Conservation (phyloP, 2,888 invertebrate genomes). For the Philopedon plagiatum region DNA sequence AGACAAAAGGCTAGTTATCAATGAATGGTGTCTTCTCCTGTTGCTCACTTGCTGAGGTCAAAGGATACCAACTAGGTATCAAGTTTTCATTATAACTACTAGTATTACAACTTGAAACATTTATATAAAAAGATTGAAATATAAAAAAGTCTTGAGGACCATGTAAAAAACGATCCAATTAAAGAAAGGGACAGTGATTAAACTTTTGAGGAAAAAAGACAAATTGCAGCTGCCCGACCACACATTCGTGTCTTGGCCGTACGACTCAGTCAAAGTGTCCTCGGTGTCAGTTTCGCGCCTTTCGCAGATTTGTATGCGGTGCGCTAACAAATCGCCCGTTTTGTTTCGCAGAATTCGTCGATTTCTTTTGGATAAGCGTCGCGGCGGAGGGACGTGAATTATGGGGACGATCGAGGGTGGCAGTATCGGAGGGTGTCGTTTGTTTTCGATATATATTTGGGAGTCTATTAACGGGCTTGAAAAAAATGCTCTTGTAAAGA, state of each 20-base stretch:
- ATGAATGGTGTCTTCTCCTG: too few species aligned
- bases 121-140: too few species aligned
- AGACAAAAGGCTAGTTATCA: too few species aligned
- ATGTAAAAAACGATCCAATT: slow-evolving; percentile 44
- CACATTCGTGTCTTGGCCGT: slow-evolving; percentile 58
- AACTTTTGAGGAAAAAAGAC: slow-evolving; percentile 47
- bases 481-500: too few species aligned
- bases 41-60: too few species aligned
- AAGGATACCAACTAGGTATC: too few species aligned
- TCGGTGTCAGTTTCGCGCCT: slow-evolving; percentile 46
- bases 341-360: slow-evolving; percentile 48
- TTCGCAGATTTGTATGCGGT: slow-evolving; percentile 59
- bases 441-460: neutral
- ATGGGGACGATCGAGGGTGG: slow-evolving; percentile 1
- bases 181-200: slow-evolving; percentile 50
- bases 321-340: slow-evolving; percentile 51
- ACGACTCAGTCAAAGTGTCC: slow-evolving; percentile 57
- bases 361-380: slow-evolving; percentile 48
- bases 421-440: neutral
- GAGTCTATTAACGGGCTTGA: neutral
- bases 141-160: slow-evolving; percentile 28
- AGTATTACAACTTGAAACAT: too few species aligned
- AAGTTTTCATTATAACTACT: too few species aligned
- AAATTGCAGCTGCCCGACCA: slow-evolving; percentile 52
- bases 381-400: slow-evolving; percentile 21